Evolutionary conservation across 2,113 vertebrate species (phyloP), one percentile per base, ranked within the genome.

Genomic region (Numenius arquata): DNA sequence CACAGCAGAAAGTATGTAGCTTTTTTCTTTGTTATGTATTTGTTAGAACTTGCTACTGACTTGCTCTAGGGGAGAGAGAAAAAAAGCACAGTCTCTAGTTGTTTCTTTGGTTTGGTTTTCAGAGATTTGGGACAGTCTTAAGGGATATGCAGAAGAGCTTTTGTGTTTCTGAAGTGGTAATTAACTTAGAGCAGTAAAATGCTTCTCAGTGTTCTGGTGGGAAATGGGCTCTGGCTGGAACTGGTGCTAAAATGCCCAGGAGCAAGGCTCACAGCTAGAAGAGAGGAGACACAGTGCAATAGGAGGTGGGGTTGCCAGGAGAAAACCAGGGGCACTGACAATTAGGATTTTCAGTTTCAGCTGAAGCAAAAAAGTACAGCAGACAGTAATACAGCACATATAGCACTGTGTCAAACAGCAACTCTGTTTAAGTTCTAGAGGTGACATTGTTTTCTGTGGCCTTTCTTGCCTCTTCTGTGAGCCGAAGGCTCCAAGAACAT

Each of bases 401-500:
- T 0, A 12, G 9, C n/a, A 47, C 14, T 17, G 13, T 34, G 45
- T 73, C 29, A 61, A 85, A 52, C 20, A 65, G 23, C 5, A 73
- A 7, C 5, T 71, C 81, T 16, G 3, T 25, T 83, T 48, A 65
- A 56, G 34, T 16, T 86, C 83, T 36, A 40, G 43, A 38, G 17
- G 6, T 10, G 12, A 58, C 0, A 0, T 23, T 41, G n/a, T 17
- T n/a, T 59, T 62, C 47, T 80, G 63, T 27, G 86, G 53, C 30
- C 3, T 34, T 61, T 90, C 86, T 66, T 14, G 19, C 26, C 14
- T 62, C 16, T 63, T 16, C 15, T 78, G 36, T 21, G 41, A 85
- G 32, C 25, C 45, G 34, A n/a, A 32, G 16, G 15, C 55, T 78
- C 52, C 7, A 6, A 23, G 38, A 72, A 6, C 0, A 0, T 47